Evolutionary conservation across 2,888 invertebrate genomes (phyloP), one percentile per base, ranked within the genome.

Genomic region (Orthonevra nobilis): DNA sequence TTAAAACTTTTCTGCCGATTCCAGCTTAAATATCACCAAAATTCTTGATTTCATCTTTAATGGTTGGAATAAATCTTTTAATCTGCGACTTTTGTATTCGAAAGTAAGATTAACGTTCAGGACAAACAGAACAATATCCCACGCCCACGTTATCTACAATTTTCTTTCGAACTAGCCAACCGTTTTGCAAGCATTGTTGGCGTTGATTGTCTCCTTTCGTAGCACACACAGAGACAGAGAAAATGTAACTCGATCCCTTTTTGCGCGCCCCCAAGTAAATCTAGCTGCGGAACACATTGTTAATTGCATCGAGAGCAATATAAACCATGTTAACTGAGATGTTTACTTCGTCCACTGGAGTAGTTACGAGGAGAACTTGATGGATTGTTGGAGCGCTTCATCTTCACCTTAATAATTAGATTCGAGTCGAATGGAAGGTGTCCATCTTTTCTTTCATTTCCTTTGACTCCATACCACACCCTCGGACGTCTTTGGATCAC

Each of bases 381-480:
- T 58, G 52, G 40, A 77, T 77, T 46, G 56, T 10, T 36, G 58
- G 58, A 61, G 34, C 30, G 61, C 26, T 61, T 4, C 32, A 19
- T 48, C 23, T 66, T 58, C 36, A 70, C 38, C 44, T 58, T 36
- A 70, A 66, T 77, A 77, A 77, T 70, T 77, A 64, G 46, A 70
- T 70, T 20, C 23, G 23, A 30, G 28, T 17, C 23, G n/a, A n/a
- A n/a, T n/a, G n/a, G n/a, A n/a, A n/a, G n/a, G n/a, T 63, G 15
- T 52, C 19, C 50, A n/a, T n/a, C n/a, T n/a, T n/a, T n/a, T n/a
- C n/a, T n/a, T n/a, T n/a, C n/a, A 15, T 44, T 46, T 20, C 19
- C 56, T 32, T 32, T 10, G 20, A 23, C 15, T 2, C 10, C 44
- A 9, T 17, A 5, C 3, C 14, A 17, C 20, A 19, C 26, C 52